Conservation (phyloP, 2,797 vertebrate species). For the Cyprinella venusta region DNA sequence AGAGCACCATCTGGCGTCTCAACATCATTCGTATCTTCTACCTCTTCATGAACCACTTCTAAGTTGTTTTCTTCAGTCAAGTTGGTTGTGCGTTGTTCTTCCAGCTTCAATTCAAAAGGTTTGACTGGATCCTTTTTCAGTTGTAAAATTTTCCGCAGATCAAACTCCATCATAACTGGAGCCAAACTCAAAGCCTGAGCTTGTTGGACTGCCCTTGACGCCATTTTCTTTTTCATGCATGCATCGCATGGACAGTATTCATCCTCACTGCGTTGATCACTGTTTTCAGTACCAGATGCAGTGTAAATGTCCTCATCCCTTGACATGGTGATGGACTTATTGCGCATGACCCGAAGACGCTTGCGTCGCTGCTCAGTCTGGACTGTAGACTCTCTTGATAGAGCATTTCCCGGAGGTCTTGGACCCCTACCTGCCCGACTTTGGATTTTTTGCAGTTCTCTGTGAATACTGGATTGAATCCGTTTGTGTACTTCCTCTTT, state of each 20-base stretch:
- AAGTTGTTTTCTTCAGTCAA: conserved; percentile 55
- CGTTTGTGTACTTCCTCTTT: conserved; percentile 83
- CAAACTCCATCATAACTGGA: conserved; percentile 82
- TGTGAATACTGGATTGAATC: conserved; percentile 84
- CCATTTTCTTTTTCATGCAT: conserved; percentile 79
- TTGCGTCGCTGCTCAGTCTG: conserved; percentile 78
- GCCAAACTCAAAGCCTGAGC: conserved; percentile 62
- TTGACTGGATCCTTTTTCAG: conserved; percentile 66
- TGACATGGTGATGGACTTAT: conserved; percentile 68
- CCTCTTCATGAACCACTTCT: conserved; percentile 46
- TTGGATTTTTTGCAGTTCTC: conserved; percentile 84
- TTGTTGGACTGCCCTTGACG: conserved; percentile 52
- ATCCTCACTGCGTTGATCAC: conserved; percentile 76
- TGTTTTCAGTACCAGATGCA: conserved; percentile 72
- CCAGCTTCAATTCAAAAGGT: conserved; percentile 16
- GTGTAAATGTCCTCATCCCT: conserved; percentile 68
- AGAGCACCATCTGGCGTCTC: background rate
- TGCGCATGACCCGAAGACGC: conserved; percentile 76
- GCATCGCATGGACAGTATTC: conserved; percentile 89
- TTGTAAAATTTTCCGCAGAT: conserved; percentile 83
- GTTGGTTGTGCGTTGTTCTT: background rate
- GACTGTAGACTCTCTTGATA: conserved; percentile 68
- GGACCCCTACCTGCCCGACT: conserved; percentile 67
- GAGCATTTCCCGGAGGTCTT: conserved; percentile 71
- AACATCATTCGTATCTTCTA: conserved; percentile 7